These are phyloP conservation scores for Microcebus ravelobensis DNA, from an alignment of 2,113 vertebrate species.

Conservation along the genomic window DNA sequence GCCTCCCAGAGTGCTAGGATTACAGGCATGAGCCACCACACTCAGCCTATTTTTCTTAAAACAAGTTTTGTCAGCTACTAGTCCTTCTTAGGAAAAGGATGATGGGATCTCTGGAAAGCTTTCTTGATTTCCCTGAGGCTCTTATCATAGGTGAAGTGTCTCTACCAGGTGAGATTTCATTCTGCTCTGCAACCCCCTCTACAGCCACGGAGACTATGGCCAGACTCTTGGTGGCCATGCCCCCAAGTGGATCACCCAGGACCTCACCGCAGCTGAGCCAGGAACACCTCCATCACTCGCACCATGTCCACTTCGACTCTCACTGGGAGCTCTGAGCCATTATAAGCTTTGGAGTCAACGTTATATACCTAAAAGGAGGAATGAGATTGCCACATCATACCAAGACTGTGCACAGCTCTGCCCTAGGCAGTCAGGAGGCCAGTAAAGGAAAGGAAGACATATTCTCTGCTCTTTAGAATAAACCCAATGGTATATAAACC, in stretches of 20 bases:
- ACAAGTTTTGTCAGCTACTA: conserved; percentile 4
- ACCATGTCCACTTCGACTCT: conserved; percentile 92
- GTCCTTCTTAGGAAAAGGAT: conserved; percentile 19
- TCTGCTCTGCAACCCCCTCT: neutral
- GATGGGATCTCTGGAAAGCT: neutral
- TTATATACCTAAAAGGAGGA: conserved; percentile 92
- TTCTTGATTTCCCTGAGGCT: neutral
- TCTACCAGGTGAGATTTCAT: neutral
- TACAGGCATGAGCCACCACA: no score
- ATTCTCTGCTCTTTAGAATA: neutral
- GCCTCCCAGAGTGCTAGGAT: no score
- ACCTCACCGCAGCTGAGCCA: conserved; percentile 94
- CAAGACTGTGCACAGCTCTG: neutral
- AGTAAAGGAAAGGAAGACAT: neutral
- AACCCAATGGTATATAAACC: neutral
- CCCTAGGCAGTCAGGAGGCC: neutral
- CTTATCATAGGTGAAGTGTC: neutral
- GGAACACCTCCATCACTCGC: conserved; percentile 96
- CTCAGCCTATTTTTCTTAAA: neutral
- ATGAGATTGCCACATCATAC: neutral
- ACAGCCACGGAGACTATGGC: neutral
- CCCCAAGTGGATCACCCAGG: neutral
- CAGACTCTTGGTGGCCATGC: neutral
- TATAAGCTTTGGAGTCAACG: conserved; percentile 85
- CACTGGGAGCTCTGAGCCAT: conserved; percentile 85